Base-by-base conservation (phyloP, 2,113 vertebrate species). In the Dascyllus trimaculatus region DNA sequence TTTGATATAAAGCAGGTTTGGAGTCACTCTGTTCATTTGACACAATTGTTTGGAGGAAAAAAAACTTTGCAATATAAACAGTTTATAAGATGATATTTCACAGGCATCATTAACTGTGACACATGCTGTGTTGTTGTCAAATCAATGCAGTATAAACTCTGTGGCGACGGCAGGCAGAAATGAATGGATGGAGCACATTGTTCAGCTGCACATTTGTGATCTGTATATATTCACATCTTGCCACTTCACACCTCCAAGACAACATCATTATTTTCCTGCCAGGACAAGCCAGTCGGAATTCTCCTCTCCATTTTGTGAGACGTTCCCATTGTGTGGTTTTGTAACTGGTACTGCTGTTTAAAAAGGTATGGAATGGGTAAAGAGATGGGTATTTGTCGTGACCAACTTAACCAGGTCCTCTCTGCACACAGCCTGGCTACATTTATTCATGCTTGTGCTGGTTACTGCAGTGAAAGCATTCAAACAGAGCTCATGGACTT, bases 31-130 rank as follows among this genome's bases (percentile, higher is more conserved):
- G 48, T 58, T 45, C 19, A 19, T 57, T 70, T 70, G 53, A 17
- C 11, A 51, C 32, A 29, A 52, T 26, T 56, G 21, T 9, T 45
- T 15, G 7, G 29, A 21, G 21, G 32, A 49, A 21, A 32, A 17
- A 40, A 10, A 1, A 2, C 8, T 4, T 9, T 25, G 32, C 4
- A 17, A 17, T 19, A 48, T 11, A 22, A 46, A 62, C 46, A 17
- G 21, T 40, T 25, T 25, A 22, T 1, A 43, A 32, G 6, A 49
- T 67, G 43, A 22, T 48, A 61, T 29, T 5, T 61, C 13, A 13
- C 24, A 15, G 15, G 38, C 38, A 15, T 61, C 58, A 58, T 66
- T 76, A 53, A 62, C 10, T n/a, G 46, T 38, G 35, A 54, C 13
- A n/a, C 52, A 45, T 53, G 54, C 0, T 3, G 24, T 14, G 52